Base-by-base conservation (phyloP, 2,797 vertebrate genomes). In the Anguilla anguilla region DNA sequence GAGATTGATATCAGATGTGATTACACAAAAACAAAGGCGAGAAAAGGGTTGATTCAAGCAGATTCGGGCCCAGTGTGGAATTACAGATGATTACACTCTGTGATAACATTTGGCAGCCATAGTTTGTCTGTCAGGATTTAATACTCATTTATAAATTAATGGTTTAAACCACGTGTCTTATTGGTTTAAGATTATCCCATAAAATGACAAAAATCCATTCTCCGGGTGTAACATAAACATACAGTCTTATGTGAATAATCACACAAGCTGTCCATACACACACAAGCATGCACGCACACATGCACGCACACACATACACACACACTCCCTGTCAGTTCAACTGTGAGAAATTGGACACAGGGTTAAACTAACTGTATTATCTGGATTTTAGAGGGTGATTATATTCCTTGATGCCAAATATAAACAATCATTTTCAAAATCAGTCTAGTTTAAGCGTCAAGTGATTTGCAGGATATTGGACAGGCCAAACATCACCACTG, bases 61-160 rank as follows among this genome's bases (percentile, higher is more conserved):
- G 88, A 88, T 88, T 83, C 67, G 67, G 74, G 85, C 59, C 84
- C 84, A 84, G 79, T 64, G 82, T 49, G 88, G 77, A 87, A 90
- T 46, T 61, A 85, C 85, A 85, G 67, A 49, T 83, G 82, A 88
- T 90, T 87, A 91, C 89, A 88, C 85, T 49, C 53, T 81, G 85
- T 72, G 88, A 87, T 43, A 28, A 82, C 64, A 86, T 84, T 46
- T 59, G 88, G 87, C 89, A 88, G 84, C 49, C 61, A 84, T 59
- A 85, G 83, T 86, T 86, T 89, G 57, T 55, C 31, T 72, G 85
- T 49, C 46, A 77, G 82, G 35, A 51, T 90, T 84, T 87, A 49
- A 85, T 67, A 64, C 31, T 35, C 43, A 89, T 90, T 87, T 89
- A 89, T 64, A 83, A 19, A 22, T 31, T 28, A 81, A 84, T 49